Evolutionary conservation across 1,140 invertebrate species (phyloP), one percentile per base, ranked within the genome.

Genomic region (Drosophila nebulosa): DNA sequence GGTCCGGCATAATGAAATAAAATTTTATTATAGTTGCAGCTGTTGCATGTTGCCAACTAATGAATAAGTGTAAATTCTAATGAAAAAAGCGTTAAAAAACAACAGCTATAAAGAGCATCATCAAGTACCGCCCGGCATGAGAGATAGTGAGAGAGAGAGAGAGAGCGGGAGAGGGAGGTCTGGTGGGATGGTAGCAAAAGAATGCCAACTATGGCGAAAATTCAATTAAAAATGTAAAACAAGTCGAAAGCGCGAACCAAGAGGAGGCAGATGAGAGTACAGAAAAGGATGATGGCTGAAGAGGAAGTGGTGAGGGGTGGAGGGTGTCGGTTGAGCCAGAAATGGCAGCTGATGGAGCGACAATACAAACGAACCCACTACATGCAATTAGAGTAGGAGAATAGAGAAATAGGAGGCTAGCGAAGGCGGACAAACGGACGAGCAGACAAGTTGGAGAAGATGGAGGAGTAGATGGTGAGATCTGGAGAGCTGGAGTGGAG

Each of bases 151-250:
- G 30, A 50, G n/a, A n/a, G n/a, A n/a, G n/a, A n/a, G n/a, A n/a
- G n/a, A 21, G n/a, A 36, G 56, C 36, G n/a, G 14, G 16, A 24
- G 9, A 22, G 12, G 3, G 18, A 53, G 18, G 12, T 21, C 16
- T 32, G 24, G 46, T 7, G 30, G 30, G 30, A 42, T 74, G 62
- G 72, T 42, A 36, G 70, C 30, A 63, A 55, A 78, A 83, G 81
- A 85, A 85, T 88, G 78, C 81, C 79, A 86, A 88, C 83, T 88
- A 88, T 81, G 70, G 83, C 75, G 78, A 81, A 85, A 88, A 86
- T 86, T 86, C 83, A 86, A 86, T 86, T 86, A 86, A 83, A 86
- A 88, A 86, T 86, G 83, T 83, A 88, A 88, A 86, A 86, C 83
- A 86, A 86, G 83, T 88, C 74, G 57, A 86, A 86, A 83, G 83